Percentiles rank a stretch among this genome's conserved stretches.
Evolutionary conservation across 2,113 vertebrate species (phyloP).

Genomic region (Hippocampus zosterae): DNA sequence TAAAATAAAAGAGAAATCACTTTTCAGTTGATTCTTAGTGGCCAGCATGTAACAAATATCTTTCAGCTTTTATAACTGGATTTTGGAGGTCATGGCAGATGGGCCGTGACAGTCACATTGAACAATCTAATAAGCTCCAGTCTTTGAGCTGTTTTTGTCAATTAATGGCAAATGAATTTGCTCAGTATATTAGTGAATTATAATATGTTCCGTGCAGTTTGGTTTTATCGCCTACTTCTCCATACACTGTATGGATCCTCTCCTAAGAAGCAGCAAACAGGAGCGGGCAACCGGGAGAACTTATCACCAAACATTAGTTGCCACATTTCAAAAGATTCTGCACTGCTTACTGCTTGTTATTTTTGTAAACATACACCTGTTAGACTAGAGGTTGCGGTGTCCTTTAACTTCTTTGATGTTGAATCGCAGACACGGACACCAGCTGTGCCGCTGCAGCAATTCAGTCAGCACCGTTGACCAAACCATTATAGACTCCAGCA

Average conservation of each 20-base stretch:
- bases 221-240: background rate
- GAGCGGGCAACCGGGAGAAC: background rate
- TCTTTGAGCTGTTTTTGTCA: background rate
- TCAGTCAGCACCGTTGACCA: background rate
- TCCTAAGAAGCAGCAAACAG: background rate
- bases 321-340: background rate
- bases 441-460: background rate
- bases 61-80: background rate
- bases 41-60: background rate
- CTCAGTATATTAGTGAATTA: slow-evolving; percentile 3
- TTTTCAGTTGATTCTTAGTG: background rate
- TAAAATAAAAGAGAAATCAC: background rate
- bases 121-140: background rate
- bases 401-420: background rate
- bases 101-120: background rate
- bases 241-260: background rate
- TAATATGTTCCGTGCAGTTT: background rate
- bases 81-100: background rate
- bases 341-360: background rate
- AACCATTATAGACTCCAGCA: slow-evolving; percentile 39
- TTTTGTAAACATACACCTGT: background rate
- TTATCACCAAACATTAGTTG: background rate
- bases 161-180: background rate
- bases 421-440: background rate
- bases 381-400: background rate